Evolutionary conservation across 2,113 vertebrate species (phyloP), one percentile per base, ranked within the genome.

Genomic region (Henicopernis longicauda): DNA sequence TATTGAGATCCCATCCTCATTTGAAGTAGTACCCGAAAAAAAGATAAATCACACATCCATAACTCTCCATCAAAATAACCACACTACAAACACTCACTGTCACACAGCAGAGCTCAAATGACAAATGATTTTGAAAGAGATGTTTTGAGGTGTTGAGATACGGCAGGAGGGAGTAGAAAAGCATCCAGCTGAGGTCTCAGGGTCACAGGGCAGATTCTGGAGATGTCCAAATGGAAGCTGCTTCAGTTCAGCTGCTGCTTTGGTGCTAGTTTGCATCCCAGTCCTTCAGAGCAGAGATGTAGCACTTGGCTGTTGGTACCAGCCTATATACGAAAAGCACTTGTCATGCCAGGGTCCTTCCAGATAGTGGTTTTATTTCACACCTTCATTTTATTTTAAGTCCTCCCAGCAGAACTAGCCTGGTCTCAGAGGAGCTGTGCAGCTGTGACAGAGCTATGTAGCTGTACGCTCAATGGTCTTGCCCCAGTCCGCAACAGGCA

Each of bases 1-100:
- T 66, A 54, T 32, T 65, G 34, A 87, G 5, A 67, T 54, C 12
- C 19, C 58, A 69, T 17, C 14, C 10, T 59, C 31, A 67, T 63
- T 66, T 66, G 20, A 85, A 91, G 47, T 3, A 77, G 31, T 16
- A 82, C 25, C 31, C 3, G 2, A 26, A 62, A 25, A 25, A 54
- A 38, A 47, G 36, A 22, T 2, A 32, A 62, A 26, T 27, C 25
- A 44, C 11, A 55, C 18, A 47, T 32, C 20, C 3, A 1, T 57
- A 74, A 57, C 52, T 79, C 55, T 74, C 34, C 44, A 72, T 38
- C 50, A 54, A 65, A 69, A 79, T 78, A 61, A 89, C 32, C 47
- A 27, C 45, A 50, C 11, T 61, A 40, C 36, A 57, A 76, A 57
- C 70, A 97, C 94, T 97, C 88, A 96, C 94, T 82, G 81, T 95